Conservation (phyloP, 2,113 vertebrate species). For the Ursus arctos region DNA sequence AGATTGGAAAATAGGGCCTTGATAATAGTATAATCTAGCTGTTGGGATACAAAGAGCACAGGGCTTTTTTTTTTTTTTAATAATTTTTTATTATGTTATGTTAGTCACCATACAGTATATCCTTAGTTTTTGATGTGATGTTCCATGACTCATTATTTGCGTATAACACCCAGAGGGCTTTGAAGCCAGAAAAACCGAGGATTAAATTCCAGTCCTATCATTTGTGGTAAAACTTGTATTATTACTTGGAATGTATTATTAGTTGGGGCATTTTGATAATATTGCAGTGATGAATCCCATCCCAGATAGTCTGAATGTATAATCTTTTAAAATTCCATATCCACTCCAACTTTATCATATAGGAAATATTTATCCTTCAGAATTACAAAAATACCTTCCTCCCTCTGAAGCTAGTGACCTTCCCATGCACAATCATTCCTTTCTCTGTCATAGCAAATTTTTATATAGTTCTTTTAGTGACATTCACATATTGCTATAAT, state of each 20-base stretch:
- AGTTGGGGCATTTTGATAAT: constrained; percentile 18
- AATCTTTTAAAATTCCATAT: constrained; percentile 16
- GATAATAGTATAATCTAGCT: constrained; percentile 9
- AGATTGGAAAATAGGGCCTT: constrained; percentile 22
- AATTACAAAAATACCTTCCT: constrained; percentile 39
- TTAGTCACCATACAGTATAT: too few species aligned
- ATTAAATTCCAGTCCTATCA: not conserved
- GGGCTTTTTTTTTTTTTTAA: not conserved
- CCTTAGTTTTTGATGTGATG: too few species aligned
- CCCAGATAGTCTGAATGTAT: not conserved
- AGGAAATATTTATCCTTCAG: constrained; percentile 17
- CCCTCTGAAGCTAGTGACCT: not conserved
- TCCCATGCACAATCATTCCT: not conserved
- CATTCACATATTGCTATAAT: not conserved
- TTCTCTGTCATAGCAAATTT: not conserved
- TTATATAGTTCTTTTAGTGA: constrained; percentile 9
- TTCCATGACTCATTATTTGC: too few species aligned
- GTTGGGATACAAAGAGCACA: not conserved
- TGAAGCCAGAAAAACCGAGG: not conserved
- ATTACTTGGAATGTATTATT: not conserved
- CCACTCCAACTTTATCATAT: not conserved
- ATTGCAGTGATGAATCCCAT: not conserved
- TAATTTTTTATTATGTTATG: too few species aligned
- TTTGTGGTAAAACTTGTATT: not conserved
- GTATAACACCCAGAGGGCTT: not conserved